Evolutionary conservation across 2,888 invertebrate species (phyloP).

Genomic region (Drosophila lutescens): DNA sequence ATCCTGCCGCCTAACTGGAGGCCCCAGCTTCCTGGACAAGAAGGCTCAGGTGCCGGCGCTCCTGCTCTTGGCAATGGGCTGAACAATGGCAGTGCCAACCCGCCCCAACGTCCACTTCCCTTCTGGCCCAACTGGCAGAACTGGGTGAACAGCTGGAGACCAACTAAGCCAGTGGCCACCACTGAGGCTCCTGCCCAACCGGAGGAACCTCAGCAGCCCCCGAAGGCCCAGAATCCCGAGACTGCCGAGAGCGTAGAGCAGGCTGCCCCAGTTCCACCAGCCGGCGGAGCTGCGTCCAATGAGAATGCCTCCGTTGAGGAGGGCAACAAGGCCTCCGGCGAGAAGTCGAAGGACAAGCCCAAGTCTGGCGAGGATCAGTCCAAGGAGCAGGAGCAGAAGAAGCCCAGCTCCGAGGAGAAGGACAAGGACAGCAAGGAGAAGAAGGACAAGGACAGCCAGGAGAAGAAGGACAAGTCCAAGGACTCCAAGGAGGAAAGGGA

Average conservation of each 20-base stretch:
- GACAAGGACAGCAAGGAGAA: conserved; percentile 33
- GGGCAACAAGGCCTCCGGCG: conserved; percentile 45
- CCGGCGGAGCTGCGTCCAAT: conserved; percentile 46
- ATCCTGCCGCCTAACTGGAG: conserved; percentile 45
- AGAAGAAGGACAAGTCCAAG: conserved; percentile 47
- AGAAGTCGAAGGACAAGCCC: conserved; percentile 46
- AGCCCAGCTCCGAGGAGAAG: conserved; percentile 26
- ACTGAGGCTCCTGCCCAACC: conserved; percentile 22
- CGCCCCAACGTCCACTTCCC: conserved; percentile 38
- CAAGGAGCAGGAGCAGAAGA: conserved; percentile 35
- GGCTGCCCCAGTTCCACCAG: conserved; percentile 21
- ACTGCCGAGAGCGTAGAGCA: conserved; percentile 20
- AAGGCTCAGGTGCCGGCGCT: conserved; percentile 12
- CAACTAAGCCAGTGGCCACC: conserved; percentile 31
- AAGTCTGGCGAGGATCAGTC: conserved; percentile 35
- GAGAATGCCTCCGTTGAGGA: conserved; percentile 73
- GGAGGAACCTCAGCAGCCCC: conserved; percentile 15
- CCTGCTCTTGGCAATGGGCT: conserved; percentile 19
- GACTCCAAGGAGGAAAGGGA: conserved; percentile 12
- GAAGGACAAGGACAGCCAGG: conserved; percentile 42
- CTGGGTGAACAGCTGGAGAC: conserved; percentile 62
- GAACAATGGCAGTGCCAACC: conserved; percentile 21
- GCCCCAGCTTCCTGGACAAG: conserved; percentile 31
- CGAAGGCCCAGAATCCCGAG: conserved; percentile 35
- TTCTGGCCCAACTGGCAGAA: conserved; percentile 61